A percentile compares a stretch with the other conserved stretches of the same genome.
phyloP scores from a whole-genome alignment of 2,797 vertebrate species.

The Melanotaenia nigrans region DNA sequence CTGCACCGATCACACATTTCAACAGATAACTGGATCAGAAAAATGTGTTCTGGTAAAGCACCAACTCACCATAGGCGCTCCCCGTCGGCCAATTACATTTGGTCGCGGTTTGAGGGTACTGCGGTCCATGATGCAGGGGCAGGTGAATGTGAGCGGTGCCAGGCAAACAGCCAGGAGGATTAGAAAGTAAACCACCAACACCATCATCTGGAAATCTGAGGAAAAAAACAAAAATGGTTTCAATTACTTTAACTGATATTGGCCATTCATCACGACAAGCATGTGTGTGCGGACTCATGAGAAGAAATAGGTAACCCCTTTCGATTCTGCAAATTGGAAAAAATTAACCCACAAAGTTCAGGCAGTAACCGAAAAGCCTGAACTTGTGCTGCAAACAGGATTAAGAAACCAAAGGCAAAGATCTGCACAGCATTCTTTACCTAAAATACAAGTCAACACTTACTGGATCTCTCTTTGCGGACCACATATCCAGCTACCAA shows the following conservation, averaged over 20 bases:
- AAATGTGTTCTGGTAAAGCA: conserved; percentile 13
- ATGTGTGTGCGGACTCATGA: background rate
- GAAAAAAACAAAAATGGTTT: background rate
- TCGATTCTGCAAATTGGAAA: background rate
- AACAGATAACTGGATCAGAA: conserved; percentile 33
- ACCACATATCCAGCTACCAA: conserved; percentile 90
- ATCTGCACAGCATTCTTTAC: background rate
- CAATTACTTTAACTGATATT: background rate
- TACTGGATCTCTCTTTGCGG: conserved; percentile 88
- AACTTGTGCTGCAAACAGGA: background rate
- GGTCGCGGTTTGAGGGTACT: conserved; percentile 87
- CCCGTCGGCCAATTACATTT: conserved; percentile 88
- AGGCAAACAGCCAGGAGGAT: conserved; percentile 88
- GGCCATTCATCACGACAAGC: background rate
- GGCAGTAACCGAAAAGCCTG: background rate
- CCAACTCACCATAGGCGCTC: conserved; percentile 92
- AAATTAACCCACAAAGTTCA: background rate
- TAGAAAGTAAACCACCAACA: conserved; percentile 85
- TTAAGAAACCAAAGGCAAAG: background rate
- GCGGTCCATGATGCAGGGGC: conserved; percentile 95
- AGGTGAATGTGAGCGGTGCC: conserved; percentile 90
- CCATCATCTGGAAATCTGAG: conserved; percentile 87
- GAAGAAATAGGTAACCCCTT: background rate
- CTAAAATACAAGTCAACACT: conserved; percentile 43
- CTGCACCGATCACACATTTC: conserved; percentile 4